Percentiles rank a stretch among this genome's conserved stretches.
Conservation (phyloP, 2,888 invertebrate genomes). For the Crepidodera aurea region DNA sequence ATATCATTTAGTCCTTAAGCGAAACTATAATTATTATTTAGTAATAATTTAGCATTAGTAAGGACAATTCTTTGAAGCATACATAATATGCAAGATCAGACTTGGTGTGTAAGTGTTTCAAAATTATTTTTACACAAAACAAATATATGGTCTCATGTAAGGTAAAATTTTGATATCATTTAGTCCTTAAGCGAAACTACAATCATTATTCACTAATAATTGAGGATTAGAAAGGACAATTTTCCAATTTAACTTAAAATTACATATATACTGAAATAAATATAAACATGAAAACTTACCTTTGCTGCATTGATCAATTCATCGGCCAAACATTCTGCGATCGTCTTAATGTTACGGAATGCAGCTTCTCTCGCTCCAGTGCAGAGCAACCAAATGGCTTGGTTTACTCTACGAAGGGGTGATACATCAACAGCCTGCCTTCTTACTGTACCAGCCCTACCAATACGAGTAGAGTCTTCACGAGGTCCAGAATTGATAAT, state of each 20-base stretch:
- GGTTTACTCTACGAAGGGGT: conserved; percentile 97
- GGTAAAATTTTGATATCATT: conserved; percentile 28
- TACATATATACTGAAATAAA: no score
- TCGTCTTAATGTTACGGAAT: conserved; percentile 99
- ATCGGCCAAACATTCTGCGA: conserved; percentile 99
- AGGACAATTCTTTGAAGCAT: conserved; percentile 48
- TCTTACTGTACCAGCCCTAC: conserved; percentile 99
- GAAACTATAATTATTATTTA: conserved; percentile 50
- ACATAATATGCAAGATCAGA: background rate
- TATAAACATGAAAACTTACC: no score
- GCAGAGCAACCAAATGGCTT: conserved; percentile 99
- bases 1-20: conserved; percentile 42
- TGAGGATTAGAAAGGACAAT: conserved; percentile 57
- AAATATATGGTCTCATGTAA: conserved; percentile 3
- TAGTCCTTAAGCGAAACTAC: conserved; percentile 52
- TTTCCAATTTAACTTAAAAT: no score
- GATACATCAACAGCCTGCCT: conserved; percentile 99
- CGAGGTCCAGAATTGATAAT: conserved; percentile 99
- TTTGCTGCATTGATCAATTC: conserved; percentile 99
- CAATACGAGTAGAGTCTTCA: conserved; percentile 99
- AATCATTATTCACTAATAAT: conserved; percentile 41
- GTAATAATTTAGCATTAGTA: conserved; percentile 53
- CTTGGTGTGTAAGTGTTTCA: conserved; percentile 13
- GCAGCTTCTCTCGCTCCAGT: conserved; percentile 99
- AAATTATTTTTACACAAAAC: conserved; percentile 24